Evolutionary conservation across 2,113 vertebrate genomes (phyloP), one percentile per base, ranked within the genome.

Genomic region (Gavialis gangeticus): DNA sequence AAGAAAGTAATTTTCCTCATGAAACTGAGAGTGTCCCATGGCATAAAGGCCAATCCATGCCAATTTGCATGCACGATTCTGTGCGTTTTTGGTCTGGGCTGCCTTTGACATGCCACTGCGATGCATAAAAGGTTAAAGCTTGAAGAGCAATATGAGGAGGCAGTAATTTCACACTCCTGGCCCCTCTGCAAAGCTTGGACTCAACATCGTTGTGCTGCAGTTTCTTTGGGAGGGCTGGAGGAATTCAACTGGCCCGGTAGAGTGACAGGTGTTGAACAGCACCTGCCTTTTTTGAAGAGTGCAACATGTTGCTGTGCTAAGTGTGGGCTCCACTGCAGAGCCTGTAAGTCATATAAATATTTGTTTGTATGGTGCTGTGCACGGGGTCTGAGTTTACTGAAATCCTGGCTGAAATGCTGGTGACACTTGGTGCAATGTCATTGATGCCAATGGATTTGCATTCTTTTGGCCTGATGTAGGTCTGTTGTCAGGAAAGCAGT

Each of bases 301-400:
- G 9, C 67, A 75, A 37, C 8, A 17, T 83, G 55, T 73, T 73
- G 27, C 55, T 85, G 85, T 80, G 22, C 62, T 82, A 55, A 11
- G 30, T 82, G 58, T 54, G 54, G 58, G 92, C n/a, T 60, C 77
- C 64, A 18, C 27, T 77, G 89, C 24, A 75, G 37, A 77, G 58
- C 59, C 55, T 79, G 75, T 57, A 75, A 66, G 22, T 28, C 12
- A 7, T 5, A 34, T 16, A 1, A 6, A 37, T 0, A 2, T 75
- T 0, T 0, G 8, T 11, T 30, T 59, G 54, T 25, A 67, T 46
- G 21, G 78, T 69, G 0, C 0, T 22, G 34, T 85, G 2, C 27
- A 81, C 0, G 0, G 21, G 46, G 71, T 75, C 21, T 28, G 62
- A 46, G 69, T 8, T 73, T 22, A 46, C 30, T 37, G 12, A 24